Base-by-base conservation (phyloP, 2,888 invertebrate genomes). In the Cataglyphis livida region DNA sequence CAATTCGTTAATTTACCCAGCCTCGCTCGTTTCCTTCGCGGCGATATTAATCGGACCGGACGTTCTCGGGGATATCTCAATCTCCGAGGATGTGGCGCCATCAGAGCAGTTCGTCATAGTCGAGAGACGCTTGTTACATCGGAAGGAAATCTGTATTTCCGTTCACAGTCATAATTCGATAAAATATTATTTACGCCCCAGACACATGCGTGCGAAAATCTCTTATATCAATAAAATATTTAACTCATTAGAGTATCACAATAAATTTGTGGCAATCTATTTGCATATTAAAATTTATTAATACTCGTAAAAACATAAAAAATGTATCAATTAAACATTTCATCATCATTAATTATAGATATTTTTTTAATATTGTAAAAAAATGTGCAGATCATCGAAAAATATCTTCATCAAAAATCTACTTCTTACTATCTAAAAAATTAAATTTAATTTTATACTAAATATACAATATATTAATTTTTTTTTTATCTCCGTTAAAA, bases 1-100 rank as follows among this genome's bases (percentile, higher is more conserved):
- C 90, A 91, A 91, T 92, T 91, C 90, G 89, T 89, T 92, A 91
- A 93, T 93, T 90, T 89, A 71, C 76, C 83, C 87, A 85, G 88
- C 86, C 87, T 89, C 86, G 85, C 84, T 88, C 87, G 84, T 90
- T 90, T 89, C 85, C 85, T 91, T 88, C 87, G 85, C 88, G 75
- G 83, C 88, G 84, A 89, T 88, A 89, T 89, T 88, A 89, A 88
- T 89, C 88, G 88, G 44, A 64, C 64, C 41, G 32, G 82, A 75
- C 89, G 54, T 85, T 73, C 87, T 64, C 79, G 81, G 81, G 81
- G 78, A 65, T 85, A 78, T 81, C 68, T 81, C 82, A 81, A 87
- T 74, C 88, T 74, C 65, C 51, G 21, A 35, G 79, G 83, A 85
- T 84, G 82, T 81, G 38, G 41, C 61, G 44, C 61, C 81, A 59